Evolutionary conservation across 2,113 vertebrate genomes (phyloP), one percentile per base, ranked within the genome.

Genomic region (Tragelaphus buxtoni): DNA sequence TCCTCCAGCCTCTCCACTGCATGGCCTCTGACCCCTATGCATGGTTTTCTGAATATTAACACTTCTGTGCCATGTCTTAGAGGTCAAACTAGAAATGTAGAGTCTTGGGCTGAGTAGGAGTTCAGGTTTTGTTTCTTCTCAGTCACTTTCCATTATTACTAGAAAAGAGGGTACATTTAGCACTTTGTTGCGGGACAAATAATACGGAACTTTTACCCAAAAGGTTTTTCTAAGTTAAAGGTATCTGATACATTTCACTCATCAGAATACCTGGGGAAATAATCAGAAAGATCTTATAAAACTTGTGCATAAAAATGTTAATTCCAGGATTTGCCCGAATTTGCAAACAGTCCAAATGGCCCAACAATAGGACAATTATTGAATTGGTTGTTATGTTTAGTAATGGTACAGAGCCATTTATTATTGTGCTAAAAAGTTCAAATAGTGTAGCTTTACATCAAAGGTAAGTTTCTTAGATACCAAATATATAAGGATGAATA

Each of bases 211-310:
- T 55, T 81, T 26, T 26, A 49, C 45, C 28, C 76, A 49, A 79
- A 79, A 79, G 8, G 4, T 79, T 79, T 79, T 32, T 51, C 9
- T 51, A 51, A 49, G 26, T 93, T 51, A 61, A 32, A 69, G 20
- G 26, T 87, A 72, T 86, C 80, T 80, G 77, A 55, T 76, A 76
- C 4, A 32, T 88, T 76, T 28, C 9, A 47, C n/a, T 61, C 45
- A 82, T 47, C 63, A 60, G 35, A 86, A 56, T 83, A 76, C 81
- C 9, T 93, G 61, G 55, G 55, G 14, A 49, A 42, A 32, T 81
- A 91, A 88, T 88, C n/a, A 81, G 61, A 45, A 95, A 87, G 26
- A 77, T 32, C 55, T 96, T 96, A 56, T 32, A 89, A 77, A 83
- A 93, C 13, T 61, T 83, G 55, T 1, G 13, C 22, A 83, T 88